Evolutionary conservation across 2,888 invertebrate genomes (phyloP), one percentile per base, ranked within the genome.

Genomic region (Caenorhabditis doughertyi): DNA sequence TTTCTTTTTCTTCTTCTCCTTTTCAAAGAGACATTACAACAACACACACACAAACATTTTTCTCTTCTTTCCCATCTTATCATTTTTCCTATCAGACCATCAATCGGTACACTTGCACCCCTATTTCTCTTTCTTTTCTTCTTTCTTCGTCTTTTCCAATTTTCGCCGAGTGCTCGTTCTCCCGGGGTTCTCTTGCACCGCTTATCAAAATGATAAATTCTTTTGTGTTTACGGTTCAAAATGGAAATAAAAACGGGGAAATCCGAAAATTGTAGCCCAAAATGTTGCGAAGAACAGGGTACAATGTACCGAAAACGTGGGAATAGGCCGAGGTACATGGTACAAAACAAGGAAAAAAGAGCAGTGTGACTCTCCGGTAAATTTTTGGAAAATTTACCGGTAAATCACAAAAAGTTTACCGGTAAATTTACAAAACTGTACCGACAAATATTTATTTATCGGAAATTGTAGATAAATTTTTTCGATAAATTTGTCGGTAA

Each of bases 81-180:
- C 23, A 23, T 58, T 58, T 55, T n/a, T 58, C 56, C 58, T 23
- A 35, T 58, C 58, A 21, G 21, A 4, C 25, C 42, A 25, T 23
- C 39, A 25, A 58, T 58, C 27, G 56, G 72, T 72, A 53, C 72
- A 64, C 53, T n/a, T 42, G 72, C 62, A 72, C 72, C 72, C 29
- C 21, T 32, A 29, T 55, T 25, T 53, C 25, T 25, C 25, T 27
- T 32, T 9, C 25, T 25, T 18, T 47, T 47, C 44, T 18, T 47
- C 18, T 18, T 13, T 3, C 5, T 21, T 11, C 25, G 25, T 23
- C 13, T 51, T 51, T 25, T 51, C 51, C 25, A 9, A 60, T 23
- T 42, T 39, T 58, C 21, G 18, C 13, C 27, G 18, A 13, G 35
- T 70, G 70, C 70, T 70, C 70, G 70, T 70, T 56, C 70, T 56